Evolutionary conservation across 2,797 vertebrate species (phyloP).

Genomic region (Scomberomorus guttatus): DNA sequence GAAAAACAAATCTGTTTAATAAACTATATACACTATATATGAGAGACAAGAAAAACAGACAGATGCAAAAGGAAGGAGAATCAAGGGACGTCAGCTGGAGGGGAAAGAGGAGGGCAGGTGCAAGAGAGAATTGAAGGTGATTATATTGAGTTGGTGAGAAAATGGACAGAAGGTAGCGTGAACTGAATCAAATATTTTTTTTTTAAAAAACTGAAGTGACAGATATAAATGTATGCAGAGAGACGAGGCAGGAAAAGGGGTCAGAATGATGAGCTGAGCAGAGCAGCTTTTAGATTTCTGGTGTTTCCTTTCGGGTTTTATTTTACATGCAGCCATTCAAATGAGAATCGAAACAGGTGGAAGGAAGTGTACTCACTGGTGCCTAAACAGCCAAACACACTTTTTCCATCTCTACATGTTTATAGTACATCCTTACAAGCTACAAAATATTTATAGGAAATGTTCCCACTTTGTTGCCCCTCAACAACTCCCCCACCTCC

Average conservation of each 20-base stretch:
- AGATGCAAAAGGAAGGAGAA: not conserved
- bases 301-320: not conserved
- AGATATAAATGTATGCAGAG: not conserved
- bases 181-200: not conserved
- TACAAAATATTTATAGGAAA: slow-evolving; percentile 18
- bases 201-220: not conserved
- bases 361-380: not conserved
- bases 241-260: not conserved
- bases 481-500: not conserved
- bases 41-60: not conserved
- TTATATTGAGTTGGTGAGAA: not conserved
- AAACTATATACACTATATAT: not conserved
- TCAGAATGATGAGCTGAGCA: not conserved
- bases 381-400: not conserved
- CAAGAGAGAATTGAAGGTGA: not conserved
- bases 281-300: not conserved
- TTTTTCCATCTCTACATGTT: not conserved
- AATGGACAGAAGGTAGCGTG: not conserved
- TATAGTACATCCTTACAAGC: not conserved
- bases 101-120: not conserved
- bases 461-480: slow-evolving; percentile 13
- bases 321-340: not conserved
- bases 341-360: not conserved
- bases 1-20: not conserved
- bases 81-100: not conserved